phyloP scores from a whole-genome alignment of 2,797 vertebrate species.

The Hylomyscus alleni region DNA sequence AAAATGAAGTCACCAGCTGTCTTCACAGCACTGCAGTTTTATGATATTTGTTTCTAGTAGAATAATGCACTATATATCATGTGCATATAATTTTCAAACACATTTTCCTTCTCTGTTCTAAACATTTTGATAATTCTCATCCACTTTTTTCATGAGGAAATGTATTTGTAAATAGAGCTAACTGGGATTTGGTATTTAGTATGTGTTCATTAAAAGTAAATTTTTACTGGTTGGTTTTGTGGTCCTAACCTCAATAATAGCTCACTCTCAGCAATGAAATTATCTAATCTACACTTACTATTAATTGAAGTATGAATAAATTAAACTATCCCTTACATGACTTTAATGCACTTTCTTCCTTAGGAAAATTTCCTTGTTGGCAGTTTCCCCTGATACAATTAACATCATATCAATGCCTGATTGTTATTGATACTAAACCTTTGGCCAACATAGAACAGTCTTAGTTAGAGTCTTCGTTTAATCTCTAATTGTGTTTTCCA shows the following conservation, averaged over 20 bases:
- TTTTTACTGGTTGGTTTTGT: neutral
- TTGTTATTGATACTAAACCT: neutral
- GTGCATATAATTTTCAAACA: neutral
- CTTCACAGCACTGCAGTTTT: neutral
- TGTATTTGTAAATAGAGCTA: neutral
- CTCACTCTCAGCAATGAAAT: neutral
- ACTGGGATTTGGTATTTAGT: neutral
- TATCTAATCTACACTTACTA: neutral
- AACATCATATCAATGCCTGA: neutral
- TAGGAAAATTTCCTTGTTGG: neutral
- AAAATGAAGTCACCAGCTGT: neutral
- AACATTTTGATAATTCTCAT: neutral
- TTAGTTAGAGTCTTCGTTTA: neutral
- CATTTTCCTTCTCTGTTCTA: neutral
- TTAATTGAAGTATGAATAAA: slow-evolving; percentile 53
- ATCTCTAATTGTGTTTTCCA: neutral
- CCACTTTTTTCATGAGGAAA: neutral
- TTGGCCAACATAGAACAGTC: neutral
- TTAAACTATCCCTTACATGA: neutral
- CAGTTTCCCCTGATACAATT: neutral
- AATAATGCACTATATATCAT: neutral
- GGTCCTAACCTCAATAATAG: slow-evolving; percentile 26
- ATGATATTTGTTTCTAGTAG: slow-evolving; percentile 25
- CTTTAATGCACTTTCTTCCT: neutral
- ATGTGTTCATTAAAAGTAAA: neutral